Percentiles rank a stretch among this genome's conserved stretches.
Evolutionary conservation across 2,888 invertebrate genomes (phyloP).

Genomic region (Pomacea canaliculata): DNA sequence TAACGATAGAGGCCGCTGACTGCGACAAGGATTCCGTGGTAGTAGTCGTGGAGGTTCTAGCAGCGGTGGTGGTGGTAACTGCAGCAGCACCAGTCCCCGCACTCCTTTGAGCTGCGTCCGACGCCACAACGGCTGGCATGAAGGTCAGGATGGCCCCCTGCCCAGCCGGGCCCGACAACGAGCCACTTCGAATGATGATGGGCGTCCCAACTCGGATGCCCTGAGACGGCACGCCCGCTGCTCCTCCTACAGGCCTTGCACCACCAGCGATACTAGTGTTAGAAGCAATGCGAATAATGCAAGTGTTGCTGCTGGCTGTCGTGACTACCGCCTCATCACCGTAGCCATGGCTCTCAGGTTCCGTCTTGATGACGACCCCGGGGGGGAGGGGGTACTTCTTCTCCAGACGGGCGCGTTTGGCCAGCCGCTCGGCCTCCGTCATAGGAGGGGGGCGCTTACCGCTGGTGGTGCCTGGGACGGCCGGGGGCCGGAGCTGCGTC

Average conservation of each 20-base stretch:
- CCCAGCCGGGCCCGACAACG: neutral
- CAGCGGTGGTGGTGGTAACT: neutral
- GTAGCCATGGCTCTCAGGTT: conserved; percentile 25
- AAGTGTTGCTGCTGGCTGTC: neutral
- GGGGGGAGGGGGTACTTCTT: conserved; percentile 39
- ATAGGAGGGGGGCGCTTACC: conserved; percentile 6
- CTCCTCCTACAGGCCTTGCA: too few relatives aligned
- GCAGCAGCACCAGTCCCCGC: neutral
- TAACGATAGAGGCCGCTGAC: neutral
- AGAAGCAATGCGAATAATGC: too few relatives aligned
- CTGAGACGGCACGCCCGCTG: too few relatives aligned
- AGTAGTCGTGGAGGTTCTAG: neutral
- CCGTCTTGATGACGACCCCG: conserved; percentile 39
- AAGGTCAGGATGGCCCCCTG: neutral
- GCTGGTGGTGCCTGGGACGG: neutral
- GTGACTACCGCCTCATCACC: conserved; percentile 7
- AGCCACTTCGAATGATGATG: conserved; percentile 8
- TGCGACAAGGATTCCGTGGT: neutral
- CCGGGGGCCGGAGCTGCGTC: neutral
- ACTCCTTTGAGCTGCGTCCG: neutral
- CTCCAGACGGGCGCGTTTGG: conserved; percentile 33
- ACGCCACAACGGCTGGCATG: conserved; percentile 1
- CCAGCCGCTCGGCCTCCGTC: conserved; percentile 30
- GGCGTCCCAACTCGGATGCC: conserved; percentile 4
- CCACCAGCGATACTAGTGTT: too few relatives aligned